Base-by-base conservation (phyloP, 2,888 invertebrate species). In the Hyposoter dolosus region DNA sequence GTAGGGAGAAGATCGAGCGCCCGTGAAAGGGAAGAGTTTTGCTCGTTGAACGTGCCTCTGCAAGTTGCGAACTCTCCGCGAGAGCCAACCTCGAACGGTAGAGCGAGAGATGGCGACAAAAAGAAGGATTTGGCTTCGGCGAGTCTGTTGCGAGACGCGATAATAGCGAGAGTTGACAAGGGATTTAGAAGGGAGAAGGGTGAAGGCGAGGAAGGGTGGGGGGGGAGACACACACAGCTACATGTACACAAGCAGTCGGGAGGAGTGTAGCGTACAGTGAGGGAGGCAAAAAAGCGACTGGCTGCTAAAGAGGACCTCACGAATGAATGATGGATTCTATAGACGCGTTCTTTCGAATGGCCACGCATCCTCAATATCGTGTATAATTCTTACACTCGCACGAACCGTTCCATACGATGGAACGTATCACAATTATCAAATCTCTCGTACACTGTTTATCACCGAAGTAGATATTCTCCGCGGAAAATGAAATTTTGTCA, bases 291-390 rank as follows among this genome's bases (percentile, higher is more conserved):
- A 32, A 85, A 65, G 63, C 40, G 63, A 68, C 50, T 60, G 47
- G 65, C 50, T 56, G 50, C 40, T 63, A 72, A 23, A 76, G 78
- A 78, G 74, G 47, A 43, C 78, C 80, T 88, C 87, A 88, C 88
- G 87, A 91, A 91, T 91, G 90, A 92, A 91, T 91, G 91, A 86
- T 90, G 86, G 90, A 91, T 92, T 92, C 90, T 90, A 40, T 40
- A 90, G 91, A 92, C 91, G 90, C 90, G 90, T 91, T 91, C 85
- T 90, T 88, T 89, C 90, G 90, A 92, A 92, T 91, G 91, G 90
- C 90, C 90, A 90, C 89, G 88, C 89, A 12, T 28, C 23, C 23
- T 83, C 85, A 66, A 86, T 86, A 19, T 77, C 76, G 35, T 63
- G 32, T 84, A 82, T 88, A 86, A 87, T 87, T 87, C 86, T 88